Evolutionary conservation across 2,113 vertebrate genomes (phyloP), one percentile per base, ranked within the genome.

Genomic region (Pedionomus torquatus): DNA sequence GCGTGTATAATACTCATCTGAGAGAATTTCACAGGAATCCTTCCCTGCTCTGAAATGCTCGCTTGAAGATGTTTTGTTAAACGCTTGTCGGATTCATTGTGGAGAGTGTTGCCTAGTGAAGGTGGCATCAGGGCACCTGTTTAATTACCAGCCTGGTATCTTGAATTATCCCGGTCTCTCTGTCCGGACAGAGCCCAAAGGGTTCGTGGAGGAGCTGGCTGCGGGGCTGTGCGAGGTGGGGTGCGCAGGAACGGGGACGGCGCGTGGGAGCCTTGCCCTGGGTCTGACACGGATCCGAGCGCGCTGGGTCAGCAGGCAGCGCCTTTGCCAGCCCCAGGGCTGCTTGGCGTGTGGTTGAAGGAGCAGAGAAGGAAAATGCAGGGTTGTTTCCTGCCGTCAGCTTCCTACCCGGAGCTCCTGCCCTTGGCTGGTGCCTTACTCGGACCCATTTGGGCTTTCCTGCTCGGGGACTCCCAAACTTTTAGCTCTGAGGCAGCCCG

Each of bases 1-100:
- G 7, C 2, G 7, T 5, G 57, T 15, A 58, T 7, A 37, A 10
- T 13, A 1, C 0, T 33, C 1, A 0, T 5, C 1, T 0, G 51
- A 21, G 19, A 33, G 19, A 28, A 48, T 28, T 11, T 19, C 35
- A 37, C 46, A 1, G 0, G 6, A 30, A 41, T 5, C 74, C 66
- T 30, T 35, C 0, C 0, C 51, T 25, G 39, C 51, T 66, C 33
- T 4, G 2, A 19, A 57, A 61, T 1, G 5, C 35, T 24, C 1
- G 0, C 10, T 28, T 4, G 0, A 17, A 63, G 5, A 13, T 5
- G 12, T 12, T 11, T 0, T 15, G 17, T 61, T 52, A 5, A 6
- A 12, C 16, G 75, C 60, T 26, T 5, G 17, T 2, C 17, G 35
- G 3, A 13, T 0, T 51, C 5, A 0, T 1, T 0, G 18, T 7